A percentile compares a stretch with the other conserved stretches of the same genome.
Conservation (phyloP, 2,113 vertebrate species). For the Notiomystis cincta region DNA sequence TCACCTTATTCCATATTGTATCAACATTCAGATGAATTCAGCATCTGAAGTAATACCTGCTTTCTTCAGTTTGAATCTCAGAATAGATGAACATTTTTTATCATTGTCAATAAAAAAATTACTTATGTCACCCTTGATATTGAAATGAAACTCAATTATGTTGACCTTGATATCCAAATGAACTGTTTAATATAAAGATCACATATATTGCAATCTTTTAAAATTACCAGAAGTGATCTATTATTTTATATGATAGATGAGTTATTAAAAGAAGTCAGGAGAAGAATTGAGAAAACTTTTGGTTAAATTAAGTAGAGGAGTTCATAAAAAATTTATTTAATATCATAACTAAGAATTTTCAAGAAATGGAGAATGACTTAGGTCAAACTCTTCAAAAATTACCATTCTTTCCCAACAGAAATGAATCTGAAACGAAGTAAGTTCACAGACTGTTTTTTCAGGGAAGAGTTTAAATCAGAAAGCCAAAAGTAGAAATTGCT, state of each 20-base stretch:
- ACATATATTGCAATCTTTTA: not conserved
- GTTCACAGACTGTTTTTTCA: not conserved
- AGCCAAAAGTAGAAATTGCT: not conserved
- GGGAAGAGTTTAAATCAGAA: not conserved
- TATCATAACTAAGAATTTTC: not conserved
- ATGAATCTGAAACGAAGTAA: not conserved
- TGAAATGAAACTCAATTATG: not conserved
- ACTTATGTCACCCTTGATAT: not conserved
- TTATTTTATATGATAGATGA: not conserved
- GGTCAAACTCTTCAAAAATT: not conserved
- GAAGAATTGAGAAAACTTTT: conserved; percentile 11
- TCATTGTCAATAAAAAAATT: conserved; percentile 13
- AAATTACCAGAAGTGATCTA: not conserved
- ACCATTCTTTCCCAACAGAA: not conserved
- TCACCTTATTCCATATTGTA: not conserved
- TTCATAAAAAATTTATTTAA: conserved; percentile 38
- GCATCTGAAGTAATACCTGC: not conserved
- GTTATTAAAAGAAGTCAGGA: not conserved
- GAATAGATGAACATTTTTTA: not conserved
- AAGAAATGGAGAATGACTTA: conserved; percentile 5
- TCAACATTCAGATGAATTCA: not conserved
- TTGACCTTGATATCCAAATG: conserved; percentile 1
- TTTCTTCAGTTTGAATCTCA: not conserved
- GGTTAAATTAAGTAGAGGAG: conserved; percentile 25
- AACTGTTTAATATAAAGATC: not conserved